Evolutionary conservation across 2,113 vertebrate genomes (phyloP).

Genomic region (Astur gentilis): DNA sequence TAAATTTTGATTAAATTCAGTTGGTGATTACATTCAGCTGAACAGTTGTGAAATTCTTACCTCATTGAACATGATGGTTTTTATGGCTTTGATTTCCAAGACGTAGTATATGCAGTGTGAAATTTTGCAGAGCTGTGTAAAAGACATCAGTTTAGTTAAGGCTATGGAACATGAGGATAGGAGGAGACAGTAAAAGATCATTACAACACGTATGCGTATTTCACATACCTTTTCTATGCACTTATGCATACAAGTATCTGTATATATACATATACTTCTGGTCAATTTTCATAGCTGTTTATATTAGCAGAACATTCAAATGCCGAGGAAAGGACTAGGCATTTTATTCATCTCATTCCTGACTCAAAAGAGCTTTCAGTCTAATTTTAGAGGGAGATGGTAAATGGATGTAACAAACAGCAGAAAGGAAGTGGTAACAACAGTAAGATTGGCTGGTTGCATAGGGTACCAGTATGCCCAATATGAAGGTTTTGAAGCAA

Average conservation of each 20-base stretch:
- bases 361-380: not conserved
- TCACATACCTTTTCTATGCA: not conserved
- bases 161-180: not conserved
- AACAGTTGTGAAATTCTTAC: not conserved
- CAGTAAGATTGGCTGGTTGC: not conserved
- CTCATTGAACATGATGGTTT: not conserved
- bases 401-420: not conserved
- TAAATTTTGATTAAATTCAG: not conserved
- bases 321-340: not conserved
- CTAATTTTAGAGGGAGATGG: not conserved
- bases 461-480: not conserved
- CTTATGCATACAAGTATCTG: not conserved
- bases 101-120: not conserved
- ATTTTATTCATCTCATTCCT: not conserved
- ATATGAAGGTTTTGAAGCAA: not conserved
- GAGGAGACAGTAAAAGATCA: not conserved
- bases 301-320: not conserved
- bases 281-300: not conserved
- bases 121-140: not conserved
- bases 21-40: not conserved
- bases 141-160: not conserved
- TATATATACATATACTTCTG: not conserved
- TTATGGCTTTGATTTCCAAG: not conserved
- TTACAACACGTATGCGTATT: not conserved
- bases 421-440: not conserved